These are phyloP conservation scores for Forbesichthys agassizii DNA, from an alignment of 2,113 vertebrate species.

Conservation along the genomic window DNA sequence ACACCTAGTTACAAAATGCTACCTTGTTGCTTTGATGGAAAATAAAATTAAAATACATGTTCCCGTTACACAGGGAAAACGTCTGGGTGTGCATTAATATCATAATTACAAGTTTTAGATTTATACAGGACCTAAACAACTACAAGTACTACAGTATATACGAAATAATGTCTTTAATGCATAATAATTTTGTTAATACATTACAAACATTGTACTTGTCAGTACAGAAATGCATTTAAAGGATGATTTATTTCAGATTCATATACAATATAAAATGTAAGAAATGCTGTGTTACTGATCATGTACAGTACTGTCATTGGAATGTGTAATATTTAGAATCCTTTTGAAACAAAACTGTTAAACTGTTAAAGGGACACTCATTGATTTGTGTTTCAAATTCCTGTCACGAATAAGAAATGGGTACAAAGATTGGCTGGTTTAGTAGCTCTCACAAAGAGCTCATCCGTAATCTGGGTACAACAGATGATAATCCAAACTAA, in stretches of 20 bases:
- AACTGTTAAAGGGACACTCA: no score
- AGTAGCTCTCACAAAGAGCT: conserved; percentile 28
- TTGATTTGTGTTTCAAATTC: no score
- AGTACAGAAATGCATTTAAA: conserved; percentile 1
- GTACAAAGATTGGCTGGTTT: conserved; percentile 2
- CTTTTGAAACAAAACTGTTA: not conserved
- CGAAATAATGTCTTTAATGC: conserved; percentile 1
- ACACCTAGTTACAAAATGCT: no score
- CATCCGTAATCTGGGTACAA: conserved; percentile 23
- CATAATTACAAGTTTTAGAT: not conserved
- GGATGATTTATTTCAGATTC: not conserved
- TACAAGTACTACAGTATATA: not conserved
- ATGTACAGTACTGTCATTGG: conserved; percentile 5
- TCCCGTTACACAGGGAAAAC: no score
- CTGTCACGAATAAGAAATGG: not conserved
- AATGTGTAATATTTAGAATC: conserved; percentile 14
- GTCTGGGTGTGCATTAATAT: not conserved
- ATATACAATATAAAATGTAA: conserved; percentile 1
- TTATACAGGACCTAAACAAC: not conserved
- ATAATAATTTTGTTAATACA: not conserved
- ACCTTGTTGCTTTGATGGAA: no score
- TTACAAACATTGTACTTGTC: not conserved
- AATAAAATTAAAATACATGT: no score
- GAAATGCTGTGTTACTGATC: not conserved
- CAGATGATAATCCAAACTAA: conserved; percentile 45